These are phyloP conservation scores for Calidris pugnax DNA, from an alignment of 2,113 vertebrate genomes.

Conservation along the genomic window DNA sequence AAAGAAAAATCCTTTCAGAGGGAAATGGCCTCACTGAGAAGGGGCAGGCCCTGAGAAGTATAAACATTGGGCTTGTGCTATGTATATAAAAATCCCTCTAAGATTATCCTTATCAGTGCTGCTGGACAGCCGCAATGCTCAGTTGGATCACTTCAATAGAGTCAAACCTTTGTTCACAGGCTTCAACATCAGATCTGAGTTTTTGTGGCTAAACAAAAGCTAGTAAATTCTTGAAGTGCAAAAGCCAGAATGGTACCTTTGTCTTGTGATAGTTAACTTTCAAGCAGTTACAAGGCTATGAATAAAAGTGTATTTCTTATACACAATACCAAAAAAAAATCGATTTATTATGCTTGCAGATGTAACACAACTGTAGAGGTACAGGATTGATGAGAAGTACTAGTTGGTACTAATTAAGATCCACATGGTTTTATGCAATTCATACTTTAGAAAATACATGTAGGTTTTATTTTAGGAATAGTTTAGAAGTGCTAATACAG, in stretches of 20 bases:
- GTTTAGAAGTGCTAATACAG: not conserved
- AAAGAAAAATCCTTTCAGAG: not conserved
- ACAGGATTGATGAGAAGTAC: not conserved
- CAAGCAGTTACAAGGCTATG: not conserved
- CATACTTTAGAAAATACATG: not conserved
- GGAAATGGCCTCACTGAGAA: not conserved
- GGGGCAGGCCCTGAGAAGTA: not conserved
- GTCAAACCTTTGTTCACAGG: not conserved
- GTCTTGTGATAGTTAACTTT: not conserved
- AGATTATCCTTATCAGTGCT: not conserved
- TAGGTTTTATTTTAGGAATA: constrained; percentile 1
- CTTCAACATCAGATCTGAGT: not conserved
- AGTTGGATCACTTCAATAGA: not conserved
- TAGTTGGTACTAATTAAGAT: not conserved
- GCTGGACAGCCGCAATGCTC: not conserved
- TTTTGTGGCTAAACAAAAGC: not conserved
- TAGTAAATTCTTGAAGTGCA: not conserved
- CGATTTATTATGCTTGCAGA: not conserved
- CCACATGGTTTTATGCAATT: not conserved
- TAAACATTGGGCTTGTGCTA: not conserved
- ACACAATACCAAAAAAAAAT: not conserved
- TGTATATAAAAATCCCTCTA: not conserved
- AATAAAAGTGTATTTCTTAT: not conserved
- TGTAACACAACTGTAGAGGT: not conserved
- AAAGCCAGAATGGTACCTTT: not conserved